Evolutionary conservation across 2,888 invertebrate species (phyloP).

Genomic region (Cyrtodaria siliqua): DNA sequence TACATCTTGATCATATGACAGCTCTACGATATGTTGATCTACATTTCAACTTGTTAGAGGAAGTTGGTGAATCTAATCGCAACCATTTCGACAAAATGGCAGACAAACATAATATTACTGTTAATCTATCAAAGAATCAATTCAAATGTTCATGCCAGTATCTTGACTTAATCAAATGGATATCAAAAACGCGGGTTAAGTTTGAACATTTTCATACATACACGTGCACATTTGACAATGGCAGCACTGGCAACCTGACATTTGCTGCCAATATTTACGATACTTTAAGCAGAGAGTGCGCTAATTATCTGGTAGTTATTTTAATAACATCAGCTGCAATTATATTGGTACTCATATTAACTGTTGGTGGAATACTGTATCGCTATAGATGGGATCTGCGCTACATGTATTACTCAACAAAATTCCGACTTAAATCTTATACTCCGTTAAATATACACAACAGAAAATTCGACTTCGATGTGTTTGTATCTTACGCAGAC

Average conservation of each 20-base stretch:
- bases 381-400: slow-evolving; percentile 49
- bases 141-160: slow-evolving; percentile 40
- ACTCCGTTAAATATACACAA: slow-evolving; percentile 16
- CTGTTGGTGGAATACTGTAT: slow-evolving; percentile 23
- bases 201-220: slow-evolving; percentile 27
- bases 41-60: slow-evolving; percentile 26
- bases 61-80: slow-evolving; percentile 4
- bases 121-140: slow-evolving; percentile 29
- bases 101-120: neutral
- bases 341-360: slow-evolving; percentile 15
- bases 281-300: slow-evolving; percentile 28
- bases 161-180: slow-evolving; percentile 42
- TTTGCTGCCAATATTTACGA: neutral
- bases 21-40: slow-evolving; percentile 35
- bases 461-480: slow-evolving; percentile 30
- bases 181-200: slow-evolving; percentile 24
- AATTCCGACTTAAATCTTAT: slow-evolving; percentile 23
- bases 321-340: slow-evolving; percentile 5
- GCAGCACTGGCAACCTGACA: neutral
- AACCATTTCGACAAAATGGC: neutral
- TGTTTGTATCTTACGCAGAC: slow-evolving; percentile 52
- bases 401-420: slow-evolving; percentile 52
- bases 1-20: slow-evolving; percentile 26
- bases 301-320: slow-evolving; percentile 20
- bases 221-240: slow-evolving; percentile 26